Conservation (phyloP, 2,888 invertebrate genomes). For the Aricia artaxerxes region DNA sequence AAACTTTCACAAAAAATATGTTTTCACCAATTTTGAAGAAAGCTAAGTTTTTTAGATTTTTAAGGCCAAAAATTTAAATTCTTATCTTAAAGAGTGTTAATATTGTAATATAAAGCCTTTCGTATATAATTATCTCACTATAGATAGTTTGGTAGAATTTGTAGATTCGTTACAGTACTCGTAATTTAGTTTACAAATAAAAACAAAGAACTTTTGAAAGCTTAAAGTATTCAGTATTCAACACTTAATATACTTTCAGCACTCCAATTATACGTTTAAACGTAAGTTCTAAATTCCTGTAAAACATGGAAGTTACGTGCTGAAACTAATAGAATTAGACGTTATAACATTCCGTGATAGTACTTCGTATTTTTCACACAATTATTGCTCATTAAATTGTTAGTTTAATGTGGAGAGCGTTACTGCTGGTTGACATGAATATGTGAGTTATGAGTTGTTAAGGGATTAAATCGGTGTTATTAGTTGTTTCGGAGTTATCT, state of each 20-base stretch:
- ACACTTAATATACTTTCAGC: background rate
- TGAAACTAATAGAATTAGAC: slow-evolving; percentile 32
- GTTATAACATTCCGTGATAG: slow-evolving; percentile 33
- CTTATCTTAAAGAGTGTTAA: too few species aligned
- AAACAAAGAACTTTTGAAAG: background rate
- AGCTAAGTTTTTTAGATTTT: too few species aligned
- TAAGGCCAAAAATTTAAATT: too few species aligned
- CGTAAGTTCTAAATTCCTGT: background rate
- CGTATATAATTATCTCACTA: too few species aligned
- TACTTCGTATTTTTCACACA: slow-evolving; percentile 52
- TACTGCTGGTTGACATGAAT: slow-evolving; percentile 49
- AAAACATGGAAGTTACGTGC: slow-evolving; percentile 30
- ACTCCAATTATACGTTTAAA: background rate
- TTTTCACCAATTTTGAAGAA: too few species aligned
- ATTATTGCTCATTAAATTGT: slow-evolving; percentile 60
- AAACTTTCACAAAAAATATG: too few species aligned
- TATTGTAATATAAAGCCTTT: too few species aligned
- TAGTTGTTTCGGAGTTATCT: slow-evolving; percentile 9
- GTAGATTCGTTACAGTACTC: background rate
- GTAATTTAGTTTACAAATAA: background rate
- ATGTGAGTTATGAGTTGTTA: slow-evolving; percentile 37
- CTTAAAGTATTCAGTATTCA: background rate
- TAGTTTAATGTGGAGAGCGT: slow-evolving; percentile 37
- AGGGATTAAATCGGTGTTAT: background rate
- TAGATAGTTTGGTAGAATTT: too few species aligned